Conservation (phyloP, 2,113 vertebrate species). For the Platysternon megacephalum region DNA sequence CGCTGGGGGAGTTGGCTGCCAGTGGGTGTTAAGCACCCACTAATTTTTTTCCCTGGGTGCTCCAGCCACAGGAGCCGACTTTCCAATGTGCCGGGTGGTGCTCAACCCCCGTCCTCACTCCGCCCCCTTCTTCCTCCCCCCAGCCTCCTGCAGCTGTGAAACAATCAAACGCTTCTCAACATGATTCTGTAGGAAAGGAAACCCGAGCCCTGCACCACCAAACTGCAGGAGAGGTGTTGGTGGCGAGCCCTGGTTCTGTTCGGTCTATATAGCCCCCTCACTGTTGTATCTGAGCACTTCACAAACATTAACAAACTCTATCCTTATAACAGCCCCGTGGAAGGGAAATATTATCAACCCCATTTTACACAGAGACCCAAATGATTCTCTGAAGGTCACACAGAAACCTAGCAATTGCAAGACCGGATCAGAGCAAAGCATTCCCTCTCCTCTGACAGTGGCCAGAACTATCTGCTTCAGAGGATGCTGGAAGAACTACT, state of each 20-base stretch:
- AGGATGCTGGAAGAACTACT: neutral
- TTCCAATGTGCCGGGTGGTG: too few relatives aligned
- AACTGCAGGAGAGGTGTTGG: too few relatives aligned
- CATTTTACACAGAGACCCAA: neutral
- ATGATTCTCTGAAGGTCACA: neutral
- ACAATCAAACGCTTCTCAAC: neutral
- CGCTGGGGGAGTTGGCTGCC: too few relatives aligned
- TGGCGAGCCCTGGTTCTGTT: neutral
- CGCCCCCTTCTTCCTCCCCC: too few relatives aligned
- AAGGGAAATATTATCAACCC: neutral
- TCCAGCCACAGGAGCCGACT: too few relatives aligned
- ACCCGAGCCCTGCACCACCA: neutral
- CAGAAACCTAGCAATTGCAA: neutral
- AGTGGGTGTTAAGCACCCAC: too few relatives aligned
- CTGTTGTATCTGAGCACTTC: neutral
- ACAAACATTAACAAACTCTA: neutral
- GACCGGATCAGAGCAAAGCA: neutral
- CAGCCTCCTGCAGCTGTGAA: too few relatives aligned
- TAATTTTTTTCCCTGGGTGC: too few relatives aligned
- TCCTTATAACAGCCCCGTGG: neutral
- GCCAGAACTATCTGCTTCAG: neutral
- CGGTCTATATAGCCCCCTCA: neutral
- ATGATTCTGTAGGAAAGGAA: neutral
- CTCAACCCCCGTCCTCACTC: too few relatives aligned
- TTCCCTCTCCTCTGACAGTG: neutral